Base-by-base conservation (phyloP, 2,888 invertebrate species). In the Hedya salicella region DNA sequence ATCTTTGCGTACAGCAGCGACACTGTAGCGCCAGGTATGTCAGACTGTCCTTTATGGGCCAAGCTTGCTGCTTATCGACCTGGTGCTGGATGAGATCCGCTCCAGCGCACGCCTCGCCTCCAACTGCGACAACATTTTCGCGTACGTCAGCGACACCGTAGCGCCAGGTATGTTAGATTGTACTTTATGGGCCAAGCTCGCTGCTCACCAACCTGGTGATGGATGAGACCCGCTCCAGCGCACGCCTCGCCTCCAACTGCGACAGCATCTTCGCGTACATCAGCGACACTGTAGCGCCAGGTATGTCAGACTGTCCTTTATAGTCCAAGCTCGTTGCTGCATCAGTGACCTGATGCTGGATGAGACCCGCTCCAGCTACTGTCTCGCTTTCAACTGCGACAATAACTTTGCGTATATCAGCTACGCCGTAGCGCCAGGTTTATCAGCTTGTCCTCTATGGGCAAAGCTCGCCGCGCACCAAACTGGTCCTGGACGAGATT, bases 311-410 rank as follows among this genome's bases (percentile, higher is more conserved):
- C 25, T 25, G 6, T 25, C 25, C 16, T 46, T 97, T 97, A 82
- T 96, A 52, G 93, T 97, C n/a, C n/a, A n/a, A 94, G 95, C 74
- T 94, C 96, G 0, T 90, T 97, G 17, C 93, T 96, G 93, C 17
- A n/a, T n/a, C 67, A 97, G 97, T 16, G 97, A 97, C 87, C 79
- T 97, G 68, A 93, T 96, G 14, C 93, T 97, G 68, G 97, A 97
- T 76, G 96, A 97, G 78, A 94, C 94, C 0, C 91, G 94, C 9
- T 93, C 94, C 0, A 91, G 93, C 17, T 91, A 93, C 1, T 83
- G 84, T 1, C 85, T 86, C 21, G 75, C 89, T 0, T 77, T 86
- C 40, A 91, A 92, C 39, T 97, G 97, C 76, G 97, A 97, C 78
- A 94, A 96, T 73, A 94, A 96, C 13, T 36, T 52, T 19, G 19